These are phyloP conservation scores for Hypocryptadius cinnamomeus DNA, from an alignment of 2,113 vertebrate genomes.

Conservation along the genomic window DNA sequence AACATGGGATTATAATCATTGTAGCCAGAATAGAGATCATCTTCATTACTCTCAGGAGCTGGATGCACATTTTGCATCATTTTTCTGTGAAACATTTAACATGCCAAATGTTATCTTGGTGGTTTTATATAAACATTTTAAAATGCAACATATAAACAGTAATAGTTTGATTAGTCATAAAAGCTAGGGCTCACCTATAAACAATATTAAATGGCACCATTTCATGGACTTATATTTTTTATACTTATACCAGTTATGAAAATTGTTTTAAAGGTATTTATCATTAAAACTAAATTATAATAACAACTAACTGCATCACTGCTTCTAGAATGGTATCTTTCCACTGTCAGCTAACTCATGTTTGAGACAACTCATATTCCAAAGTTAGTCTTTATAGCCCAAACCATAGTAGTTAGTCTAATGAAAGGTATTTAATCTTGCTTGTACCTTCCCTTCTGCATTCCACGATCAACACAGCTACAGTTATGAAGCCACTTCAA, in stretches of 20 bases:
- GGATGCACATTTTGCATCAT: conserved; percentile 88
- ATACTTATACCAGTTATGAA: not conserved
- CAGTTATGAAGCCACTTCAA: not conserved
- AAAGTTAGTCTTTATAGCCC: not conserved
- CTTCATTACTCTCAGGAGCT: conserved; percentile 80
- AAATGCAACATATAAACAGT: not conserved
- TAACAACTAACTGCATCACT: not conserved
- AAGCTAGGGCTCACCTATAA: not conserved
- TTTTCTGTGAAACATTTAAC: conserved; percentile 44
- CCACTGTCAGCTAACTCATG: not conserved
- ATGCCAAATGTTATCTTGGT: not conserved
- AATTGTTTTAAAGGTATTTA: not conserved
- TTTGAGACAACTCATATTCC: not conserved
- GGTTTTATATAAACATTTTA: not conserved
- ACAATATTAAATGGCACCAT: not conserved
- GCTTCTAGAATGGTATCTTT: not conserved
- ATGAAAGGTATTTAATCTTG: not conserved
- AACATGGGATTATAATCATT: conserved; percentile 95
- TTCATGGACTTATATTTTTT: not conserved
- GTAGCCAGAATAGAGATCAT: conserved; percentile 95
- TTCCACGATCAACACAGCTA: not conserved
- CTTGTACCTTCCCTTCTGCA: not conserved
- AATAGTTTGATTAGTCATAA: not conserved
- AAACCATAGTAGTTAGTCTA: not conserved
- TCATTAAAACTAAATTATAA: not conserved